phyloP scores from a whole-genome alignment of 2,797 vertebrate genomes.

The Xenopus petersii region DNA sequence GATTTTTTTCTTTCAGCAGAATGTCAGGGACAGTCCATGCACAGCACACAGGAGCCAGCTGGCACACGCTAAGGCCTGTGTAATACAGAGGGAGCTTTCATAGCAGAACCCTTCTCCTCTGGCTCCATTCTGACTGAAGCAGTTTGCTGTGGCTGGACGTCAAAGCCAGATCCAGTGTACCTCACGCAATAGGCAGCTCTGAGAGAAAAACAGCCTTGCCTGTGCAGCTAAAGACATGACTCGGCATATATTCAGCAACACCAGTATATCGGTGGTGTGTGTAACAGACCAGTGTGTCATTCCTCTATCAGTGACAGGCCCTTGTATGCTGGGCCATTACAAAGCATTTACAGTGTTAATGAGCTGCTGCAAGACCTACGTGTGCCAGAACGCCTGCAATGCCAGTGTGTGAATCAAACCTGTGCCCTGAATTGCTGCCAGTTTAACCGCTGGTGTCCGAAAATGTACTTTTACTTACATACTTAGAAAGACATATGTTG shows the following conservation, averaged over 20 bases:
- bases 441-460: too few relatives aligned
- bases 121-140: slow-evolving; percentile 40
- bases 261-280: too few relatives aligned
- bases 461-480: too few relatives aligned
- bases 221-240: slow-evolving; percentile 29
- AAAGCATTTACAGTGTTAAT: too few relatives aligned
- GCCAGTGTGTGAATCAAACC: too few relatives aligned
- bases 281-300: too few relatives aligned
- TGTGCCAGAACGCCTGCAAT: too few relatives aligned
- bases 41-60: slow-evolving; percentile 34
- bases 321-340: too few relatives aligned
- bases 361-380: too few relatives aligned
- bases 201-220: slow-evolving; percentile 14
- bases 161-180: slow-evolving; percentile 33
- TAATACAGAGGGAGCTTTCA: slow-evolving; percentile 45
- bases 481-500: too few relatives aligned
- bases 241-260: slow-evolving; percentile 39
- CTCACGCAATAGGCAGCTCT: slow-evolving; percentile 22
- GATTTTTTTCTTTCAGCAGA: slow-evolving; percentile 44
- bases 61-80: slow-evolving; percentile 21
- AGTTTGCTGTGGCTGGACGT: slow-evolving; percentile 31
- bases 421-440: too few relatives aligned
- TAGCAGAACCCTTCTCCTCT: slow-evolving; percentile 25
- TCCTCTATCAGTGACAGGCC: too few relatives aligned
- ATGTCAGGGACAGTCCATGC: slow-evolving; percentile 41